Evolutionary conservation across 53 echinoderm and acorn worm genomes (phyloP).

Genomic region (Pentamera pediparva): DNA sequence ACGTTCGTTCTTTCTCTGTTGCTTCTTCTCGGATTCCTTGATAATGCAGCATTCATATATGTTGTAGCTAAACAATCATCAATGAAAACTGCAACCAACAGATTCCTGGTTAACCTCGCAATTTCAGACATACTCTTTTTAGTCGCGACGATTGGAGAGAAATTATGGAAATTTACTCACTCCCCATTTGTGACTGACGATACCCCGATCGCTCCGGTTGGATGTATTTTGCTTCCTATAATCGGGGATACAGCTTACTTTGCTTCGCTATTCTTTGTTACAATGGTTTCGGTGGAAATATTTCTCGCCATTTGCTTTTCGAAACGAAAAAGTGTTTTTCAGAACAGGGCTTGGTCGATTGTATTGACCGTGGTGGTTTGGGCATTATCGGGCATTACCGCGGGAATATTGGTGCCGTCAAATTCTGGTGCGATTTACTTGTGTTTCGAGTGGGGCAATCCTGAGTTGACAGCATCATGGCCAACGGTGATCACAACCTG

Average conservation of each 20-base stretch:
- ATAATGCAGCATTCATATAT: slow-evolving; percentile 76
- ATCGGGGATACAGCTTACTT: slow-evolving; percentile 73
- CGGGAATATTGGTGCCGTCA: slow-evolving; percentile 55
- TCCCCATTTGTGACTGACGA: slow-evolving; percentile 66
- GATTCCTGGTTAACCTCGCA: slow-evolving; percentile 71
- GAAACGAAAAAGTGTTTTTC: slow-evolving; percentile 10
- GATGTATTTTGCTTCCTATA: slow-evolving; percentile 60
- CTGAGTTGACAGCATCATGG: slow-evolving; percentile 30
- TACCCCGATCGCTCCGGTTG: slow-evolving; percentile 45
- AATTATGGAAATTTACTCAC: slow-evolving; percentile 45
- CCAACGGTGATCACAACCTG: slow-evolving; percentile 39
- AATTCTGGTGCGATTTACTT: slow-evolving; percentile 18
- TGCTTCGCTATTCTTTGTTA: slow-evolving; percentile 73
- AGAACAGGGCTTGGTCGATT: slow-evolving; percentile 24
- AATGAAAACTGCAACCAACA: slow-evolving; percentile 84
- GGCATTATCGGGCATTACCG: slow-evolving; percentile 47
- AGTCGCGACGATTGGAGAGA: slow-evolving; percentile 65
- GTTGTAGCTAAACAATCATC: slow-evolving; percentile 65
- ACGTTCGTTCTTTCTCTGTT: slow-evolving; percentile 62
- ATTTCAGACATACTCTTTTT: slow-evolving; percentile 82
- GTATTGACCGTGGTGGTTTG: slow-evolving; percentile 41
- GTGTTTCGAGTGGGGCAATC: slow-evolving; percentile 52
- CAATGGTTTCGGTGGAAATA: slow-evolving; percentile 72
- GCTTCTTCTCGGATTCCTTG: slow-evolving; percentile 55
- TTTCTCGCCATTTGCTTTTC: slow-evolving; percentile 77